phyloP scores from a whole-genome alignment of 2,888 invertebrate species.

The Drosophila yooni region DNA sequence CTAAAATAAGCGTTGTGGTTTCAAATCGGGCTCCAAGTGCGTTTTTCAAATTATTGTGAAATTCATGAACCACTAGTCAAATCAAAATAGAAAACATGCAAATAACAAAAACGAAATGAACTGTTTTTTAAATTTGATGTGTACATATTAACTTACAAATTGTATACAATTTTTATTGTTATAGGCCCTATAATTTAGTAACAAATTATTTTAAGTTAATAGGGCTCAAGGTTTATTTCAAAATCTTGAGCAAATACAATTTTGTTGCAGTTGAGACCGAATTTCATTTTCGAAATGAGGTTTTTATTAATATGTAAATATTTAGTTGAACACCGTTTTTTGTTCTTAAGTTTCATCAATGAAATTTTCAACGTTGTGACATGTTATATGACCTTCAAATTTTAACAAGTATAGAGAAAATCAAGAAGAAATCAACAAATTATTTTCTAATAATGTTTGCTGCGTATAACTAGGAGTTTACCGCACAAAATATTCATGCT shows the following conservation, averaged over 20 bases:
- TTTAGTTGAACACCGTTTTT: constrained; percentile 24
- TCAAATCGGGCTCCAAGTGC: constrained; percentile 64
- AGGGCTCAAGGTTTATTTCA: constrained; percentile 20
- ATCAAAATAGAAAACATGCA: constrained; percentile 24
- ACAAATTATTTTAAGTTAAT: constrained; percentile 54
- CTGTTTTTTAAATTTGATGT: constrained; percentile 28
- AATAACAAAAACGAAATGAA: constrained; percentile 24
- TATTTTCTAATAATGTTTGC: constrained; percentile 45
- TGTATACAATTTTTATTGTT: constrained; percentile 17
- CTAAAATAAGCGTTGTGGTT: constrained; percentile 72
- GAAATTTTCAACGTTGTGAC: constrained; percentile 42
- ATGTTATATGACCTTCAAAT: constrained; percentile 38
- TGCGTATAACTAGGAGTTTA: constrained; percentile 67
- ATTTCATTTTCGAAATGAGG: constrained; percentile 74
- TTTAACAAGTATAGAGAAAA: constrained; percentile 6
- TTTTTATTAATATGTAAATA: constrained; percentile 22
- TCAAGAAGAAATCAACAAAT: constrained; percentile 20
- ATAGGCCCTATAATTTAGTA: constrained; percentile 48
- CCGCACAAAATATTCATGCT: constrained; percentile 66
- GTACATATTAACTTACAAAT: constrained; percentile 51
- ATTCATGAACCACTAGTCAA: constrained; percentile 58
- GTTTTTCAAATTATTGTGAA: constrained; percentile 37
- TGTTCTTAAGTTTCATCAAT: constrained; percentile 13
- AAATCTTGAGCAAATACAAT: constrained; percentile 21
- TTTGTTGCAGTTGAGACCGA: constrained; percentile 47